phyloP scores from a whole-genome alignment of 92 coral and sea anemone species.

The Zoanthus gigantus region DNA sequence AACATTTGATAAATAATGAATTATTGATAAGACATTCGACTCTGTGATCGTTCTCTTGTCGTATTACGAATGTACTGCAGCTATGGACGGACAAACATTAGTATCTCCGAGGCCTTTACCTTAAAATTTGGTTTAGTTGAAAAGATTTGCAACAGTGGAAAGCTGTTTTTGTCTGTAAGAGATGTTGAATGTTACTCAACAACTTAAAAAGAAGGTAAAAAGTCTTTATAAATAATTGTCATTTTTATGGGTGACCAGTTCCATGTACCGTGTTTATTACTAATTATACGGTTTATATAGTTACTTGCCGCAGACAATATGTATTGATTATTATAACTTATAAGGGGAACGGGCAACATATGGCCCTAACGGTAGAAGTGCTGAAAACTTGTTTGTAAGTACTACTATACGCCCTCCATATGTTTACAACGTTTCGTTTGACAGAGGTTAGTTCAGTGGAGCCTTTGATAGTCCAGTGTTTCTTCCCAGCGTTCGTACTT shows the following conservation, averaged over 20 bases:
- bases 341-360: neutral
- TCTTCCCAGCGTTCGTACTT: too few relatives aligned
- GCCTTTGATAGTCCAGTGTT: too few relatives aligned
- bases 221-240: neutral
- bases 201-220: slow-evolving; percentile 92
- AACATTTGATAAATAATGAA: slow-evolving; percentile 19
- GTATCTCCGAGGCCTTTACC: neutral
- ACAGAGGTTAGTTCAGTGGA: too few relatives aligned
- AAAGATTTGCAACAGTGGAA: neutral
- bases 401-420: too few relatives aligned
- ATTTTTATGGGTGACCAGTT: neutral
- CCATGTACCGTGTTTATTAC: neutral
- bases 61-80: neutral
- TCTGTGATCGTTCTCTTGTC: slow-evolving; percentile 26
- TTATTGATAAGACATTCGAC: slow-evolving; percentile 48
- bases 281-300: slow-evolving; percentile 40
- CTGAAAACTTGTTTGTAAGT: too few relatives aligned
- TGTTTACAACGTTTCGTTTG: too few relatives aligned
- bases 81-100: neutral
- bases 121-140: neutral
- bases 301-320: neutral
- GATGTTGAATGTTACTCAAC: slow-evolving; percentile 88
- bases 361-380: too few relatives aligned
- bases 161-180: slow-evolving; percentile 19
- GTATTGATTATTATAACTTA: neutral